These are phyloP conservation scores for Anthopleura xanthogrammica DNA, from an alignment of 92 coral and sea anemone species.

Conservation along the genomic window DNA sequence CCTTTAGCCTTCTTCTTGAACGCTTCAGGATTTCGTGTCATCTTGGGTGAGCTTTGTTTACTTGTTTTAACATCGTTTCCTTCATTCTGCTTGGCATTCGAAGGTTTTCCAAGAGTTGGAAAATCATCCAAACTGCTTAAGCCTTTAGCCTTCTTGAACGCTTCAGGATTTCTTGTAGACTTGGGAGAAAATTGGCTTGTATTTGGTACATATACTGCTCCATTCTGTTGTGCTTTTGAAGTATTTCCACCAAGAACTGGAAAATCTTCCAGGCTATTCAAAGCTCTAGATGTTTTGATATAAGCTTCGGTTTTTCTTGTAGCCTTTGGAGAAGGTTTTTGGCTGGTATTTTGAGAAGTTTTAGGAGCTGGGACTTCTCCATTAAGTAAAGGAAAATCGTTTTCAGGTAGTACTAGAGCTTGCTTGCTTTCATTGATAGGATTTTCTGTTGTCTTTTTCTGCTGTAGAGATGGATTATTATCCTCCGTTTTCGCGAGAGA, in stretches of 20 bases:
- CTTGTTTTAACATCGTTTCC: neutral
- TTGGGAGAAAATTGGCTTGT: neutral
- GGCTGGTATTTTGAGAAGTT: neutral
- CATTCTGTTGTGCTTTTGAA: neutral
- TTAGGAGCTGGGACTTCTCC: neutral
- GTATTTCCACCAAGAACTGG: slow-evolving; percentile 33
- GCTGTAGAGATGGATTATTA: slow-evolving; percentile 9
- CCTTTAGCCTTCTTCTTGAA: neutral
- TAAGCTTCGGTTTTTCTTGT: neutral
- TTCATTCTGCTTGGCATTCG: neutral
- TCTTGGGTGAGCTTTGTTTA: neutral
- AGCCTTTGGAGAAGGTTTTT: neutral
- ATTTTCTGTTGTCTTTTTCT: neutral
- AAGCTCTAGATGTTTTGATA: neutral
- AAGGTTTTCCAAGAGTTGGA: neutral
- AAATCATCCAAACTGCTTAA: neutral
- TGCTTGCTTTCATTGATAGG: neutral
- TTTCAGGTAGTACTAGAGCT: neutral
- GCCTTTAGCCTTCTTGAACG: neutral
- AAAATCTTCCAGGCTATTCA: slow-evolving; percentile 44
- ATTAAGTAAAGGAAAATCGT: neutral
- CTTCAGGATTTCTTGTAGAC: neutral
- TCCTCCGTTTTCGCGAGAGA: slow-evolving; percentile 16
- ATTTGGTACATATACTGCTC: neutral
- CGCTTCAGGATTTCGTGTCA: neutral